Evolutionary conservation across 2,797 vertebrate species (phyloP).

Genomic region (Acipenser oxyrinchus): DNA sequence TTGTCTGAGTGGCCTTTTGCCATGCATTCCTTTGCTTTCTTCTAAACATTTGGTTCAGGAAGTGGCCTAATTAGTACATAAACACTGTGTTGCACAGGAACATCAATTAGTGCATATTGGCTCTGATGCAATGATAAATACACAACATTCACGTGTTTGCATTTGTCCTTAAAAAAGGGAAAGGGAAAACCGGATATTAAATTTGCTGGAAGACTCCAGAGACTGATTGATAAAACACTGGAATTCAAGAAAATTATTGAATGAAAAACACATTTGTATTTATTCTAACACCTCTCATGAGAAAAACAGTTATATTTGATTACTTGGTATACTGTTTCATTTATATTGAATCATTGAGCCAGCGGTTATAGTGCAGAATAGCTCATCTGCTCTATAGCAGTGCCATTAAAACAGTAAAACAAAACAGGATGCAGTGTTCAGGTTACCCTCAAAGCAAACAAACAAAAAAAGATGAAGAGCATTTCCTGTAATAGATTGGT

Average conservation of each 20-base stretch:
- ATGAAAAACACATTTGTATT: neutral
- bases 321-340: neutral
- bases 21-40: constrained; percentile 63
- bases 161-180: neutral
- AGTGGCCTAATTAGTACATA: constrained; percentile 75
- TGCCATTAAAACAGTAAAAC: neutral
- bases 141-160: neutral
- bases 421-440: constrained; percentile 15
- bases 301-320: neutral
- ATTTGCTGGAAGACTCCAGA: constrained; percentile 19
- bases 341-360: constrained; percentile 1
- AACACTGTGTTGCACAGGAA: constrained; percentile 62
- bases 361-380: constrained; percentile 12
- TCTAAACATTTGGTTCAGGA: constrained; percentile 75
- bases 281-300: neutral
- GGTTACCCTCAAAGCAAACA: constrained; percentile 15
- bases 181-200: constrained; percentile 19
- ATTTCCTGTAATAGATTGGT: neutral
- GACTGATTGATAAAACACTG: no score
- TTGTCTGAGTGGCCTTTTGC: constrained; percentile 60
- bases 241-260: neutral
- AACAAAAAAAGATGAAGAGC: neutral
- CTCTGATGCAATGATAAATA: constrained; percentile 43
- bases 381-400: neutral
- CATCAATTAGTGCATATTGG: constrained; percentile 63